Percentiles rank a stretch among this genome's conserved stretches.
These are phyloP conservation scores for Spilogale gracilis DNA, from an alignment of 2,113 vertebrate genomes.

Conservation along the genomic window DNA sequence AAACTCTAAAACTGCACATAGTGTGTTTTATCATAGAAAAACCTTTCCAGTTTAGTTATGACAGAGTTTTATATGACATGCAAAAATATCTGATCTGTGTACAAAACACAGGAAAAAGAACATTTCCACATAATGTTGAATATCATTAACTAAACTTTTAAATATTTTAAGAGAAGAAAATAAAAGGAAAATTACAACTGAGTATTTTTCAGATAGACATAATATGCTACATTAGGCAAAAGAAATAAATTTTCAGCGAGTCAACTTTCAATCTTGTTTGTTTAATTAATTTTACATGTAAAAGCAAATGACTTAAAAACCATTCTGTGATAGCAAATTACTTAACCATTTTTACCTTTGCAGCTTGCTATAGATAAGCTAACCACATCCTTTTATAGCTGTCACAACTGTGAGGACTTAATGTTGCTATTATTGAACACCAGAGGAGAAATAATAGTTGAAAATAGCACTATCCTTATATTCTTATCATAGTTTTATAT, in stretches of 20 bases:
- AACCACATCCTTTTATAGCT: neutral
- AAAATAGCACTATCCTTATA: neutral
- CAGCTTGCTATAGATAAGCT: neutral
- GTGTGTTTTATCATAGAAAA: neutral
- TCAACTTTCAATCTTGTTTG: constrained; percentile 51
- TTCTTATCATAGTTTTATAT: neutral
- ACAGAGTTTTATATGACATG: constrained; percentile 40
- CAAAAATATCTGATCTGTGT: constrained; percentile 32
- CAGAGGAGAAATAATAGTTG: neutral
- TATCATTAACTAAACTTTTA: constrained; percentile 65
- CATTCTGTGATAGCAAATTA: neutral
- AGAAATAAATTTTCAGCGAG: constrained; percentile 25
- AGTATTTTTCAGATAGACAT: constrained; percentile 44
- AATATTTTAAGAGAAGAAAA: constrained; percentile 43
- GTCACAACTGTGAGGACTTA: neutral
- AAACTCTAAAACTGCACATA: constrained; percentile 68
- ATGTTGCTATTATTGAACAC: constrained; percentile 8
- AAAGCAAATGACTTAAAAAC: constrained; percentile 33
- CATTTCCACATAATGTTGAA: neutral
- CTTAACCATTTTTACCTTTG: constrained; percentile 8
- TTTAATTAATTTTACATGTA: constrained; percentile 48
- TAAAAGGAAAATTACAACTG: constrained; percentile 47
- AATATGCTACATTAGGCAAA: constrained; percentile 59
- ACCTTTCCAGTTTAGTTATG: constrained; percentile 6
- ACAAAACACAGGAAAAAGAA: constrained; percentile 1